Base-by-base conservation (phyloP, 2,797 vertebrate species). In the Furcifer pardalis region DNA sequence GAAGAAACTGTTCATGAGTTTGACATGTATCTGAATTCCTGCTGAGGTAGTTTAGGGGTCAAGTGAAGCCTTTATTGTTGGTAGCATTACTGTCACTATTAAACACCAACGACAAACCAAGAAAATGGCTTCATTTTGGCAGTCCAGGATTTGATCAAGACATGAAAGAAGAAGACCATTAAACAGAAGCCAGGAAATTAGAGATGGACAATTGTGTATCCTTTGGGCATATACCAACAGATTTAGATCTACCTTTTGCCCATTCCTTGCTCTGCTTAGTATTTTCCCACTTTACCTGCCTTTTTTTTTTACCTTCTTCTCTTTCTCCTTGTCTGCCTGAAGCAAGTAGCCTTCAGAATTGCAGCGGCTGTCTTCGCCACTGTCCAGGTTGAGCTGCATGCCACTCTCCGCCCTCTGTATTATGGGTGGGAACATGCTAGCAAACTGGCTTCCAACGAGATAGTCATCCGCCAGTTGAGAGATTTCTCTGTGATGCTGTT, bases 281-380 rank as follows among this genome's bases (percentile, higher is more conserved):
- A 12, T 32, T 8, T 62, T 49, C 35, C 52, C 4, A 13, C 15
- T 56, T 93, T 88, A 96, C 98, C 97, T 97, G 97, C 81, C 91
- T 94, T 32, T 84, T 76, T 66, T 42, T 86, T 56, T 87, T 94
- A 91, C 90, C 84, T 90, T 95, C 27, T 88, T 93, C 32, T 94
- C 93, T 7, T 88, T 97, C 59, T 96, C 94, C 83, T 94, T 97
- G 82, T 95, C 94, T 94, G 94, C 90, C 78, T 96, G 96, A 72
- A 91, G 81, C 32, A 97, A 92, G 86, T 96, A 97, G 3, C 96
- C 92, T 69, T 96, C 97, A 0, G 97, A 97, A 89, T 81, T 94
- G 92, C 94, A 96, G 23, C 83, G 90, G n/a, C 84, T 84, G 77
- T 84, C 85, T 60, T 89, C 89, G 27, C 68, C n/a, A 8, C 30